phyloP scores from a whole-genome alignment of 2,888 invertebrate genomes.

The Phalera bucephala region DNA sequence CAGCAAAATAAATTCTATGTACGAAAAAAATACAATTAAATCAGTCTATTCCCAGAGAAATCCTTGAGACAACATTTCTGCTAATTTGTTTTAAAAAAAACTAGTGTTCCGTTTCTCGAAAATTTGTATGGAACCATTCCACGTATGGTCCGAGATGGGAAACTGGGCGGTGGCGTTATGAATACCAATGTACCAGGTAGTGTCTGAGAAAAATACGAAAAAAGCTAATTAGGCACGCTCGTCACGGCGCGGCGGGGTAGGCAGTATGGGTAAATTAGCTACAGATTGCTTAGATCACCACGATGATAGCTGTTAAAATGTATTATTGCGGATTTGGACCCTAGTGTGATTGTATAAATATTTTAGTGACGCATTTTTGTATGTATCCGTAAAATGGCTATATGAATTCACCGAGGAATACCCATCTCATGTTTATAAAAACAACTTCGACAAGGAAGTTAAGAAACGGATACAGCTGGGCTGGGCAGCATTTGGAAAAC shows the following conservation, averaged over 20 bases:
- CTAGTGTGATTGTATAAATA: not conserved
- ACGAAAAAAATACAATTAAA: conserved; percentile 40
- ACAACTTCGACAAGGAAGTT: no score
- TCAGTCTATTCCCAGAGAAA: conserved; percentile 52
- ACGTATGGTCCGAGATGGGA: conserved; percentile 56
- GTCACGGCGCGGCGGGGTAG: conserved; percentile 37
- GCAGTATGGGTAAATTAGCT: conserved; percentile 48
- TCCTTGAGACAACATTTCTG: conserved; percentile 56
- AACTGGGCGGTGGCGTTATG: conserved; percentile 38
- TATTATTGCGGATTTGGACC: not conserved
- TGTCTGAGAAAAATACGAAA: conserved; percentile 62
- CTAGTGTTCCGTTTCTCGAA: conserved; percentile 56
- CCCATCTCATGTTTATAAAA: no score
- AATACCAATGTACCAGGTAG: conserved; percentile 57
- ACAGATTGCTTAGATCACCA: conserved; percentile 24
- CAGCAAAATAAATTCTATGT: conserved; percentile 23
- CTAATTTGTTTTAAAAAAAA: conserved; percentile 55
- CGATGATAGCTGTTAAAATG: not conserved
- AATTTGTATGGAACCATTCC: conserved; percentile 56
- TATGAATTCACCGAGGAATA: no score
- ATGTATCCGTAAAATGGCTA: no score
- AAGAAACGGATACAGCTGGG: no score
- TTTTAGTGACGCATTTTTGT: no score
- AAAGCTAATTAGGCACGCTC: conserved; percentile 35
- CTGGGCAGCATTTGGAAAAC: no score